Base-by-base conservation (phyloP, 2,797 vertebrate species). In the Oryzias dopingdopingensis region DNA sequence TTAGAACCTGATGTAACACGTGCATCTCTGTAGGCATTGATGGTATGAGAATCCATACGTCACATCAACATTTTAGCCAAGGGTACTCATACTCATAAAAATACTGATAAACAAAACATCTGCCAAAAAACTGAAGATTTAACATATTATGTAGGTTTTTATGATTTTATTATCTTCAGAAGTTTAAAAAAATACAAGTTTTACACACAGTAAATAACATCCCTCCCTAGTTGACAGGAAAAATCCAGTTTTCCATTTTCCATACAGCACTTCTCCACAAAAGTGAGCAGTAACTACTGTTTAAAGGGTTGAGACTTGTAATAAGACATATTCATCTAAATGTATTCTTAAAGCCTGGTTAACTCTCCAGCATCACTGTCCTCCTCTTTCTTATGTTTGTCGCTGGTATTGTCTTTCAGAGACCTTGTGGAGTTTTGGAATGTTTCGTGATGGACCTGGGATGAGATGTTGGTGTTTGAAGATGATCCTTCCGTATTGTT, bases 261-360 rank as follows among this genome's bases (percentile, higher is more conserved):
- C 29, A 43, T 56, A 76, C 41, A 70, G 54, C 48, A 12, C 74
- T 61, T 72, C 45, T 52, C 67, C 37, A 62, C 65, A 65, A 66
- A 60, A 70, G 18, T 26, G 4, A 70, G 69, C 67, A 75, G 75
- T 66, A 83, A 79, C 54, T 43, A 69, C 54, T 83, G 78, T 76
- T 89, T 90, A 89, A 91, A 90, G 90, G 90, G 86, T 74, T 42
- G 64, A 85, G 26, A 53, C 66, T 78, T 52, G 72, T 75, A 79
- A 72, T 68, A 76, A 83, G 92, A 90, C 92, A 37, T 37, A 60
- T 84, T 80, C 59, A 82, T 80, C 70, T 79, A 67, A 20, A 86
- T 85, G 70, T 52, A 62, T 50, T 81, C 63, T 82, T 92, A 95
- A 81, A 96, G 92, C 91, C 91, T 94, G 67, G 94, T 96, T 83